Evolutionary conservation across 2,888 invertebrate species (phyloP).

Genomic region (Oxystoma pomonae): DNA sequence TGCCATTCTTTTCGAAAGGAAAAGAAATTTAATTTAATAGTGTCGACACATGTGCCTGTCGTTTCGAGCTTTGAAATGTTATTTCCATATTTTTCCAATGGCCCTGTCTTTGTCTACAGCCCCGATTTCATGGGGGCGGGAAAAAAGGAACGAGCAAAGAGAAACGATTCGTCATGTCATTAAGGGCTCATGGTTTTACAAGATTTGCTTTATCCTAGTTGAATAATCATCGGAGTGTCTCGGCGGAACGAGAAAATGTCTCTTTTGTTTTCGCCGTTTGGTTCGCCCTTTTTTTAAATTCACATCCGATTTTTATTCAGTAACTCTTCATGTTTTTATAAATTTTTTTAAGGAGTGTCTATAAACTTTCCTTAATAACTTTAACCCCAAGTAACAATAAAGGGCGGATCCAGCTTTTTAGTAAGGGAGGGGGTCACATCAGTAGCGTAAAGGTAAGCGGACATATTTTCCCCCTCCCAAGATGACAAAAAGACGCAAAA

Average conservation of each 20-base stretch:
- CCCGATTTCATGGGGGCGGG: conserved; percentile 14
- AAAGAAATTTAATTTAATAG: conserved; percentile 39
- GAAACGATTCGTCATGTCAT: conserved; percentile 5
- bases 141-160: conserved; percentile 9
- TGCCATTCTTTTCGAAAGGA: conserved; percentile 46
- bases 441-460: too few species aligned
- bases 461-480: too few species aligned
- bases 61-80: conserved; percentile 43
- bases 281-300: too few species aligned
- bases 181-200: not conserved
- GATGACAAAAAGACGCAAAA: too few species aligned
- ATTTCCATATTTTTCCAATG: conserved; percentile 39
- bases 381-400: too few species aligned
- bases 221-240: not conserved
- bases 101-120: conserved; percentile 28
- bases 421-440: too few species aligned
- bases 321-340: too few species aligned
- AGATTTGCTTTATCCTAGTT: not conserved
- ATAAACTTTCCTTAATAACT: too few species aligned
- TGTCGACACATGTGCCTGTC: conserved; percentile 47
- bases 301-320: too few species aligned
- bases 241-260: not conserved
- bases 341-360: too few species aligned
- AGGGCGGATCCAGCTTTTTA: too few species aligned
- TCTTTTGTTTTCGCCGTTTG: too few species aligned